Evolutionary conservation across 2,797 vertebrate species (phyloP).

Genomic region (Artibeus lituratus): DNA sequence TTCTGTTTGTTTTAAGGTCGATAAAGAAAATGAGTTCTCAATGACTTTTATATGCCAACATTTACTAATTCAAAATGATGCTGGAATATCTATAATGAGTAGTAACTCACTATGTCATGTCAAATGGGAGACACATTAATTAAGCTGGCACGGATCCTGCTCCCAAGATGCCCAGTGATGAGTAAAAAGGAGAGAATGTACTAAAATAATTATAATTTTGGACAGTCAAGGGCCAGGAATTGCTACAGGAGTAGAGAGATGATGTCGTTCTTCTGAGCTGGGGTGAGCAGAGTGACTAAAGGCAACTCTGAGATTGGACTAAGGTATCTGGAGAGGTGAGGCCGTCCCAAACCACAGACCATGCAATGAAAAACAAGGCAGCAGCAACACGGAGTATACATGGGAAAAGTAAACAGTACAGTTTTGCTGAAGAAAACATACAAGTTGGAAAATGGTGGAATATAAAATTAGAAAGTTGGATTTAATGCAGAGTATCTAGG

Average conservation of each 20-base stretch:
- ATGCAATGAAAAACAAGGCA: background rate
- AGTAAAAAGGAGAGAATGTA: background rate
- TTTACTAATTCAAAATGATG: conserved; percentile 18
- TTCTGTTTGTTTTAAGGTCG: background rate
- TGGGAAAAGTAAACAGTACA: background rate
- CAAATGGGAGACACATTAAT: background rate
- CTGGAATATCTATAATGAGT: background rate
- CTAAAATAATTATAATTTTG: background rate
- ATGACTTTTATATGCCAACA: background rate
- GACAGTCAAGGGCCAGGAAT: background rate
- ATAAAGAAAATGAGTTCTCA: background rate
- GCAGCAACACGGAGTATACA: accelerated
- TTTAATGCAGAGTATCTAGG: background rate
- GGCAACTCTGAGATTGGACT: background rate
- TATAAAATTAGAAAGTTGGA: background rate
- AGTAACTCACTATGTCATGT: background rate
- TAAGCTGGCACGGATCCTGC: background rate
- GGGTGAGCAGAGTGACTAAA: background rate
- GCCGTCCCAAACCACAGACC: background rate
- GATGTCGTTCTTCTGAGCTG: background rate
- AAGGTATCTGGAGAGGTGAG: background rate
- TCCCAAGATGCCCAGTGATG: background rate
- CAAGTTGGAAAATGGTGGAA: background rate
- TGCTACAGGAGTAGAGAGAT: background rate
- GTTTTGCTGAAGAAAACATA: background rate